These are phyloP conservation scores for Engystomops pustulosus DNA, from an alignment of 2,113 vertebrate genomes.

Conservation along the genomic window DNA sequence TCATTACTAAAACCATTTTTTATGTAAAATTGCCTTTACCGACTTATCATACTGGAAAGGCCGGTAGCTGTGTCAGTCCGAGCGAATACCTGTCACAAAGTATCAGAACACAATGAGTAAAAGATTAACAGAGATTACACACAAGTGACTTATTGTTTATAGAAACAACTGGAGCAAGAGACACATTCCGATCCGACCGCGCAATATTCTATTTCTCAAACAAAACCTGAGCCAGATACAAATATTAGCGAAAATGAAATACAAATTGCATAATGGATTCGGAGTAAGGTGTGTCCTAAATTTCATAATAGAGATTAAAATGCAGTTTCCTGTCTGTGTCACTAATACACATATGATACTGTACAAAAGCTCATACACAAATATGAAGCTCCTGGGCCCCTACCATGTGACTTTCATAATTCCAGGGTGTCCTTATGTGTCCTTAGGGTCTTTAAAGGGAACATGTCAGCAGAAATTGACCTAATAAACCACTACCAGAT, in stretches of 20 bases:
- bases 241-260: neutral
- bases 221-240: neutral
- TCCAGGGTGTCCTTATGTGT: too few relatives aligned
- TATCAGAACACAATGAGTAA: neutral
- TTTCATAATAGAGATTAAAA: neutral
- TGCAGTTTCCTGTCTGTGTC: neutral
- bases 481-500: too few relatives aligned
- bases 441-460: too few relatives aligned
- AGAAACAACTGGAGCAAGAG: constrained; percentile 14
- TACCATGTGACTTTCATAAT: too few relatives aligned
- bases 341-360: constrained; percentile 4
- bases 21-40: neutral
- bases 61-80: neutral
- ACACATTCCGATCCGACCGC: neutral
- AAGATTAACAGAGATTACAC: neutral
- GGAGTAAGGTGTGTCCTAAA: neutral
- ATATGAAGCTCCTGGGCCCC: neutral
- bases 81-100: constrained; percentile 5
- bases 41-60: constrained; percentile 9
- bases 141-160: constrained; percentile 27
- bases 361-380: neutral
- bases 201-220: neutral
- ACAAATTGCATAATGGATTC: neutral
- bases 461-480: too few relatives aligned
- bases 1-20: neutral